phyloP scores from a whole-genome alignment of 1,140 invertebrate genomes.

The Varroa destructor region DNA sequence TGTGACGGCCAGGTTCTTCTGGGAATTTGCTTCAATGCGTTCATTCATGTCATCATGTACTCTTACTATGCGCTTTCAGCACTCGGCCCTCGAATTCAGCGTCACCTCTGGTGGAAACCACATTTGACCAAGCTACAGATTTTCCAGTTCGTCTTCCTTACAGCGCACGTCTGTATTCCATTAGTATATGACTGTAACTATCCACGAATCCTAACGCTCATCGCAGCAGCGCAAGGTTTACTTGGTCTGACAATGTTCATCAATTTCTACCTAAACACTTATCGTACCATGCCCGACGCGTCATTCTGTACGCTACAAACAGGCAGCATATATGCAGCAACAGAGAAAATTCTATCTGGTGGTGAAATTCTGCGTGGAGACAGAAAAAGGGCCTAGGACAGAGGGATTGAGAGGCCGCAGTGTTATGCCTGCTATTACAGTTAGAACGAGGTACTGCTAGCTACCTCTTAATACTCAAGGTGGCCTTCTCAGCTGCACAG shows the following conservation, averaged over 20 bases:
- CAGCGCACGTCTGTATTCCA: not conserved
- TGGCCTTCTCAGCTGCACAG: too few species aligned
- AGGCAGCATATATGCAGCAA: too few species aligned
- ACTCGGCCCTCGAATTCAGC: conserved; percentile 42
- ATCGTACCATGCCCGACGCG: too few species aligned
- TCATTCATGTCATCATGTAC: conserved; percentile 55
- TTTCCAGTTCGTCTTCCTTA: conserved; percentile 35
- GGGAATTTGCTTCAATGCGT: conserved; percentile 54
- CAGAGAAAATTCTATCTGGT: too few species aligned
- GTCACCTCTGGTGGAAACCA: conserved; percentile 47
- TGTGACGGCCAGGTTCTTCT: conserved; percentile 10
- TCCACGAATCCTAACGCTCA: not conserved
- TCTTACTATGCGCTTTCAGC: conserved; percentile 45
- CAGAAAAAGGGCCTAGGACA: too few species aligned
- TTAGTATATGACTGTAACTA: conserved; percentile 10
- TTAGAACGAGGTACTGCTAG: too few species aligned
- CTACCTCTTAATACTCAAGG: too few species aligned
- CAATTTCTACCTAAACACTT: not conserved
- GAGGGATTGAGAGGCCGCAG: too few species aligned
- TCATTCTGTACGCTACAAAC: too few species aligned
- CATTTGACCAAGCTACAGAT: conserved; percentile 46
- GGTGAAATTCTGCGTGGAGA: too few species aligned
- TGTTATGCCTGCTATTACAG: too few species aligned
- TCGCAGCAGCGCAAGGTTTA: conserved; percentile 4
- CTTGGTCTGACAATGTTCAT: conserved; percentile 13